phyloP scores from a whole-genome alignment of 1,140 invertebrate genomes.

The Drosophila kohkoa region DNA sequence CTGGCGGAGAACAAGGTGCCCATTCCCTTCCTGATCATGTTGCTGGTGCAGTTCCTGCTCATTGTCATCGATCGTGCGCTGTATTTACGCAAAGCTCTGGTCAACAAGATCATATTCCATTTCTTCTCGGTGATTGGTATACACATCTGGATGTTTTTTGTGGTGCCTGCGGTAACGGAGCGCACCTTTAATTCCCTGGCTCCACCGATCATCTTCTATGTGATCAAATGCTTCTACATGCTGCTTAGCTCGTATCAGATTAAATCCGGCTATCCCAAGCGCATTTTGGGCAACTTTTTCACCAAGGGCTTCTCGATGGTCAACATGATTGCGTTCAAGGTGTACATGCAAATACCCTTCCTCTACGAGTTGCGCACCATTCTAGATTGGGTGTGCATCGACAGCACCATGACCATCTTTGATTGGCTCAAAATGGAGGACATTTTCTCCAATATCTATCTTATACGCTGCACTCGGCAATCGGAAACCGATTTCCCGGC shows the following conservation, averaged over 20 bases:
- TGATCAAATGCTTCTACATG: constrained; percentile 98
- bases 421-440: constrained; percentile 99
- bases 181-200: constrained; percentile 93
- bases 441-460: constrained; percentile 98
- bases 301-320: constrained; percentile 97
- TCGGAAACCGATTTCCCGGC: constrained; percentile 97
- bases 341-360: constrained; percentile 98
- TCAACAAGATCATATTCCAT: constrained; percentile 97
- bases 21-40: constrained; percentile 97
- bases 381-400: constrained; percentile 99
- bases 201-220: constrained; percentile 98
- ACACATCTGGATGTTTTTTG: constrained; percentile 99
- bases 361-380: constrained; percentile 97
- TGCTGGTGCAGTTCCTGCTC: constrained; percentile 96
- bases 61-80: constrained; percentile 98
- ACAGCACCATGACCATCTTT: constrained; percentile 98
- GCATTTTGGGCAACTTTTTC: constrained; percentile 98
- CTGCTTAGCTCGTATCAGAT: constrained; percentile 98
- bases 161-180: constrained; percentile 96
- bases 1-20: constrained; percentile 98
- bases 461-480: constrained; percentile 96
- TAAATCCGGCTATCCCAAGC: constrained; percentile 96
- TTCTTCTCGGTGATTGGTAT: constrained; percentile 96
- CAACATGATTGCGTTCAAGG: constrained; percentile 97
- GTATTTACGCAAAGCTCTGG: constrained; percentile 97